phyloP scores from a whole-genome alignment of 2,888 invertebrate species.

The Lithophane leautieri region DNA sequence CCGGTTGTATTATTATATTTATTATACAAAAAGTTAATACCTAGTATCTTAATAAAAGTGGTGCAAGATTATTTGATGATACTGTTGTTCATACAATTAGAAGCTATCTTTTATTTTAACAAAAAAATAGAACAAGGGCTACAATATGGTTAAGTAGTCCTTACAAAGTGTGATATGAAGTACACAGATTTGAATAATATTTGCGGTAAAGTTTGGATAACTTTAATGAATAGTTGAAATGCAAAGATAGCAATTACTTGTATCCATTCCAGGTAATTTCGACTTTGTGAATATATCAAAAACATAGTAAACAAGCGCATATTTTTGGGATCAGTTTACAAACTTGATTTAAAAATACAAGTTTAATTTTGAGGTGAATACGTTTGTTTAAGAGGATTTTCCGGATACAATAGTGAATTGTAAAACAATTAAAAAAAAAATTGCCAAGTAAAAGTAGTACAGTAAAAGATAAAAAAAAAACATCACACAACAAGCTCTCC shows the following conservation, averaged over 20 bases:
- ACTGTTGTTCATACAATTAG: constrained; percentile 2
- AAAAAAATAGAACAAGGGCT: neutral
- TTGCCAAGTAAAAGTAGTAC: neutral
- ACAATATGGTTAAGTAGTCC: no score
- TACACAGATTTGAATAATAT: neutral
- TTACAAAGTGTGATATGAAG: neutral
- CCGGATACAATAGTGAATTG: neutral
- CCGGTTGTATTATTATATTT: neutral
- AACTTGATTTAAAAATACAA: constrained; percentile 46
- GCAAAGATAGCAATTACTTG: constrained; percentile 6
- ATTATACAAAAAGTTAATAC: neutral
- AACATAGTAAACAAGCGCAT: constrained; percentile 11
- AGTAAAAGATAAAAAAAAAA: constrained; percentile 13
- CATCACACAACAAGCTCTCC: constrained; percentile 20
- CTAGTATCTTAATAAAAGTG: constrained; percentile 14
- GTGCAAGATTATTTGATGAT: constrained; percentile 28
- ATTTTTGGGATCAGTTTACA: constrained; percentile 84
- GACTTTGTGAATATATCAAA: constrained; percentile 1
- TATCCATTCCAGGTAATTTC: constrained; percentile 1
- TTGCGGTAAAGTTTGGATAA: neutral
- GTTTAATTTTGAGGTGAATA: neutral
- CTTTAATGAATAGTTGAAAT: neutral
- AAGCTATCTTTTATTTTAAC: neutral
- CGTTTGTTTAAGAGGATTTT: neutral
- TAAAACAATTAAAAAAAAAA: neutral